Base-by-base conservation (phyloP, 2,888 invertebrate species). In the Sinelater perroti region DNA sequence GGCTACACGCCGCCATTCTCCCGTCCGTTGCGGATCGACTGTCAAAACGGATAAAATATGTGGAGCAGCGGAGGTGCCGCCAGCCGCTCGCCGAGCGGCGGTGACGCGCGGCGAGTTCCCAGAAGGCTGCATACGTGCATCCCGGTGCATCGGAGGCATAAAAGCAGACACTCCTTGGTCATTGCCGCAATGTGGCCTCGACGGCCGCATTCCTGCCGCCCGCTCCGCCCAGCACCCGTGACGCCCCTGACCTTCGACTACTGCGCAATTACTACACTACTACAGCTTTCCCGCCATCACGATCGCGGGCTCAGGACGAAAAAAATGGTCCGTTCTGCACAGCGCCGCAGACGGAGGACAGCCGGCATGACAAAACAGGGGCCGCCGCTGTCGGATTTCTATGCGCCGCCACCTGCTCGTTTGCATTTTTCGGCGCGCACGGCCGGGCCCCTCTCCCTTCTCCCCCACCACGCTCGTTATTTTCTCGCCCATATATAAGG, bases 111-210 rank as follows among this genome's bases (percentile, higher is more conserved):
- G 50, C 45, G 64, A 68, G 70, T 72, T 72, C 72, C 65, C 68
- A 66, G 72, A 72, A 71, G 70, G 72, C 69, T 56, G 64, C 66
- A 66, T 64, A 44, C 62, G 61, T 67, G 66, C 68, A 65, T 65
- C 62, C 60, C 64, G 61, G 61, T 61, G 63, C 58, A 57, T 35
- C 33, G 56, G 47, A 28, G 40, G 50, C 45, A 56, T 31, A 53
- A 45, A 13, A 44, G 36, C 66, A 71, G 69, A 69, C 73, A 72
- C 73, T 73, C 73, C 73, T 73, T 72, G 71, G 69, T 72, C 71
- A 70, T 70, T 72, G 71, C 70, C 70, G 70, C 67, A 65, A 64
- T 66, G 65, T 70, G 70, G 70, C 72, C 70, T 69, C 70, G 69
- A 63, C 68, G 70, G 70, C 70, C 71, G 69, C 73, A 72, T 72